These are phyloP conservation scores for Rhea pennata DNA, from an alignment of 2,113 vertebrate species.

Conservation along the genomic window DNA sequence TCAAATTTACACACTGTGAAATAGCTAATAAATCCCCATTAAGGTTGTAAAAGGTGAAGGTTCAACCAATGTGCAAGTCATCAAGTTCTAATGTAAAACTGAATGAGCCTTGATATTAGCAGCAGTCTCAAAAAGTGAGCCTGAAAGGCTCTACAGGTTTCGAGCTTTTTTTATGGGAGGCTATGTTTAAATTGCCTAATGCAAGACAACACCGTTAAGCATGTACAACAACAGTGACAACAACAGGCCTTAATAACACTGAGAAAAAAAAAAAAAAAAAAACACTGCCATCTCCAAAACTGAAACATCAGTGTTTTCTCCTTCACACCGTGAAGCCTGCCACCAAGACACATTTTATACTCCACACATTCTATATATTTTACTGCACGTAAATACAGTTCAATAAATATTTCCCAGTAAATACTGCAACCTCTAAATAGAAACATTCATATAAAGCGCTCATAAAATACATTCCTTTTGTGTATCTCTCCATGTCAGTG, in stretches of 20 bases:
- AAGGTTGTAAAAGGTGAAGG: conserved; percentile 82
- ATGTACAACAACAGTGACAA: conserved; percentile 8
- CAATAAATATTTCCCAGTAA: not conserved
- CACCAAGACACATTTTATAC: not conserved
- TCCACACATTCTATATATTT: not conserved
- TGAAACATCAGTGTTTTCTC: not conserved
- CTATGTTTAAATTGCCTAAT: conserved; percentile 36
- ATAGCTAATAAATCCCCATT: conserved; percentile 85
- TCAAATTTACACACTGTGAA: conserved; percentile 85
- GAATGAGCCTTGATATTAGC: conserved; percentile 81
- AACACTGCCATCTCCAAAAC: not conserved
- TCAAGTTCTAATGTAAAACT: conserved; percentile 82
- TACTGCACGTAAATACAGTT: not conserved
- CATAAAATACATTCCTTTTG: not conserved
- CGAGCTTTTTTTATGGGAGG: conserved; percentile 54
- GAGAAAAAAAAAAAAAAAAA: not conserved
- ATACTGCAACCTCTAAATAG: not conserved
- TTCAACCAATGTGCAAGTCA: conserved; percentile 79
- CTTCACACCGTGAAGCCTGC: not conserved
- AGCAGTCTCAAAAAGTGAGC: conserved; percentile 65
- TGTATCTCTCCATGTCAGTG: not conserved
- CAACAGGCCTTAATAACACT: not conserved
- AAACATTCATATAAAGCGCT: not conserved
- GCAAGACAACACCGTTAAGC: not conserved
- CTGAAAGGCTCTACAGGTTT: conserved; percentile 60